Evolutionary conservation across 1,140 invertebrate genomes (phyloP).

Genomic region (Galendromus occidentalis): DNA sequence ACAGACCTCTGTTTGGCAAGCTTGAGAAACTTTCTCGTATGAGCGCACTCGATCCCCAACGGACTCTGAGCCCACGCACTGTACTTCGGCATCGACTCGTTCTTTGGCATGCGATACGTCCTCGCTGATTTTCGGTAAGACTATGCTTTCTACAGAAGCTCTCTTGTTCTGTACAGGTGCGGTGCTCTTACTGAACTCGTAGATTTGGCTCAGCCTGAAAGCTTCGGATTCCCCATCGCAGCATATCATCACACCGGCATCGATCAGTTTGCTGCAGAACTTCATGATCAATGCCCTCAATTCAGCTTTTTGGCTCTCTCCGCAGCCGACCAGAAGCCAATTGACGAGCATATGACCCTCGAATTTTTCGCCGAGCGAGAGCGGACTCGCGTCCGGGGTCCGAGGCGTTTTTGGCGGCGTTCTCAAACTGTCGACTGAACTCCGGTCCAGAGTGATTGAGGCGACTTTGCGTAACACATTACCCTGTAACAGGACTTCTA

Average conservation of each 20-base stretch:
- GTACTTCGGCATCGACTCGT: neutral
- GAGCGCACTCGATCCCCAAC: neutral
- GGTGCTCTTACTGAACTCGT: neutral
- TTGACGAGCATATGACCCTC: constrained; percentile 43
- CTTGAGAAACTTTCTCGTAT: neutral
- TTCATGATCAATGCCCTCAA: neutral
- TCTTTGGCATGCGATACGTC: neutral
- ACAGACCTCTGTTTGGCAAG: neutral
- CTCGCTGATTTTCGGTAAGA: constrained; percentile 3
- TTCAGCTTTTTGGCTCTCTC: neutral
- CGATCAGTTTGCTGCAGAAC: neutral
- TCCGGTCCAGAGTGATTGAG: constrained; percentile 45
- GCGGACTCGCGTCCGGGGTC: constrained; percentile 37
- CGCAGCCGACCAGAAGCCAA: neutral
- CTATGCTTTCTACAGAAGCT: neutral
- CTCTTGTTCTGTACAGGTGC: neutral
- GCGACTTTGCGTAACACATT: constrained; percentile 60
- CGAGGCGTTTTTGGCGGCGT: neutral
- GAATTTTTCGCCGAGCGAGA: constrained; percentile 61
- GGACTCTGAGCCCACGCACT: neutral
- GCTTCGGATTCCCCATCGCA: neutral
- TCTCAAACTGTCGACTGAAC: neutral
- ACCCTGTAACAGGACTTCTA: constrained; percentile 25
- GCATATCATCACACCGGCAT: neutral
- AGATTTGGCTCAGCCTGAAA: neutral